Evolutionary conservation across 2,888 invertebrate species (phyloP).

Genomic region (Yponomeuta plumbellus): DNA sequence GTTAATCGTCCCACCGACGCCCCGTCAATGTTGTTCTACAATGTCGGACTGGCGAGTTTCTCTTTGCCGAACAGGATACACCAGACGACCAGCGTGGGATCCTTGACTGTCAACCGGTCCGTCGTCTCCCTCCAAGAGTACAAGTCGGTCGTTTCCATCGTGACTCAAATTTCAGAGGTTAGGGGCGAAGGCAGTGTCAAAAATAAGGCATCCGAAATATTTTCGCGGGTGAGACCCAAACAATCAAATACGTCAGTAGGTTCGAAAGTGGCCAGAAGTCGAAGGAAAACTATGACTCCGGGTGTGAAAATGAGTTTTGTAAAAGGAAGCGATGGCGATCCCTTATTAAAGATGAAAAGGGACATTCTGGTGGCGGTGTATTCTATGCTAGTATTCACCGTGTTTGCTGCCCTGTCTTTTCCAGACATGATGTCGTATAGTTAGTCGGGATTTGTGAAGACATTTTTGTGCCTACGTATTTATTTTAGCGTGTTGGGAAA

Average conservation of each 20-base stretch:
- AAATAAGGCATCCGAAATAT: not conserved
- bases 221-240: not conserved
- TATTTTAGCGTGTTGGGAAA: constrained; percentile 1
- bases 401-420: constrained; percentile 63
- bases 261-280: not conserved
- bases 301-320: not conserved
- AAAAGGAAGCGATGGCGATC: constrained; percentile 28
- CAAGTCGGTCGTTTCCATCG: constrained; percentile 25
- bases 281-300: not conserved
- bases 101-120: constrained; percentile 35
- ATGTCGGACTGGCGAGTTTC: not conserved
- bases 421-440: constrained; percentile 34
- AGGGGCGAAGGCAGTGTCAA: not conserved
- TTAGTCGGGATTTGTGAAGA: constrained; percentile 25
- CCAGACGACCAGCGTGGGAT: constrained; percentile 32
- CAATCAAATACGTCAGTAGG: not conserved
- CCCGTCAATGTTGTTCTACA: constrained; percentile 35
- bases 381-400: constrained; percentile 59
- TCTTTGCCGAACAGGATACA: constrained; percentile 23
- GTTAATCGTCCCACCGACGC: constrained; percentile 41
- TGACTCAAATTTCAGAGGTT: not conserved
- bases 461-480: not conserved
- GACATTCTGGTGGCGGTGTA: constrained; percentile 63
- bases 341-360: constrained; percentile 53
- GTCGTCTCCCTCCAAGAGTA: constrained; percentile 37